Evolutionary conservation across 2,113 vertebrate species (phyloP).

Genomic region (Cathartes aura): DNA sequence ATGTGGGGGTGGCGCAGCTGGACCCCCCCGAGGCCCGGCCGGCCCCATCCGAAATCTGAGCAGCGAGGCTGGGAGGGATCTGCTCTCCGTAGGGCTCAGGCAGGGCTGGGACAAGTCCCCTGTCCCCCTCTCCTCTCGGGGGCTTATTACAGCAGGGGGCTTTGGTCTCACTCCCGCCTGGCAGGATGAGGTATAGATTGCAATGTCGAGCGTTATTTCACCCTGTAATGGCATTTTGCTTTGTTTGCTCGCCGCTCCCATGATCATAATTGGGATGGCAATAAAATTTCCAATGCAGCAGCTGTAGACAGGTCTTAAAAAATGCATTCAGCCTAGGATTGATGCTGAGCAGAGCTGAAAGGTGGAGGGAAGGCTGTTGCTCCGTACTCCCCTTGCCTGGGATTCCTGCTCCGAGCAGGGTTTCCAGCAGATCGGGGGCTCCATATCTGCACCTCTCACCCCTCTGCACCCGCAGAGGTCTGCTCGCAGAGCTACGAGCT

Average conservation of each 20-base stretch:
- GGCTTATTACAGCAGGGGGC: rapidly evolving
- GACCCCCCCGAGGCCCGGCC: rapidly evolving
- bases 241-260: not conserved
- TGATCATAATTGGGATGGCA: not conserved
- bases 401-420: not conserved
- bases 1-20: not conserved
- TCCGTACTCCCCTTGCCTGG: not conserved
- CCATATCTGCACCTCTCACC: not conserved
- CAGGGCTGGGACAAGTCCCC: not conserved
- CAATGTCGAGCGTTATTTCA: not conserved
- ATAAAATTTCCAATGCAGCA: not conserved
- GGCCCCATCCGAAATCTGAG: not conserved
- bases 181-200: not conserved
- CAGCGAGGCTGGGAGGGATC: not conserved
- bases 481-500: rapidly evolving
- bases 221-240: not conserved
- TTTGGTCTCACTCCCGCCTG: rapidly evolving
- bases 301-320: not conserved
- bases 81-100: not conserved
- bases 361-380: not conserved
- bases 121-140: rapidly evolving
- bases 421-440: not conserved
- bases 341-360: not conserved
- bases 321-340: not conserved
- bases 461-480: not conserved